Evolutionary conservation across 2,888 invertebrate genomes (phyloP).

Genomic region (Germaria angustata): DNA sequence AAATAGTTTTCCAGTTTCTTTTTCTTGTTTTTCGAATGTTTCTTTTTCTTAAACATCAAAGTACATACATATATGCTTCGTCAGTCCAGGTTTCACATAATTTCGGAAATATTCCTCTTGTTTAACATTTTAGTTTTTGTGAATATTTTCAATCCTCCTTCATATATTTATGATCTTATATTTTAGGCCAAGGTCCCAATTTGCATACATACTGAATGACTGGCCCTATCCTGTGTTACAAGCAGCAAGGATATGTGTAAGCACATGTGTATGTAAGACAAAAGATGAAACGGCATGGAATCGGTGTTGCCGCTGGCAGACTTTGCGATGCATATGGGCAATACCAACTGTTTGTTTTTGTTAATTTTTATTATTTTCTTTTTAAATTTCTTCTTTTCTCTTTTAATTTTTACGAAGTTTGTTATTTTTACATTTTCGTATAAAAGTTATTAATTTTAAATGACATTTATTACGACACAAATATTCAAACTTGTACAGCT

Average conservation of each 20-base stretch:
- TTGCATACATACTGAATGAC: slow-evolving; percentile 44
- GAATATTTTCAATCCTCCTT: slow-evolving; percentile 11
- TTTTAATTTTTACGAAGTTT: slow-evolving; percentile 11
- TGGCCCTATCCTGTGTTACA: not conserved
- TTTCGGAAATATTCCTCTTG: slow-evolving; percentile 49
- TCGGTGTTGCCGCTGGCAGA: slow-evolving; percentile 15
- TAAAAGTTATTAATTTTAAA: slow-evolving; percentile 70
- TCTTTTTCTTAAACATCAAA: slow-evolving; percentile 51
- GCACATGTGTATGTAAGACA: too few relatives aligned
- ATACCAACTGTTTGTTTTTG: too few relatives aligned
- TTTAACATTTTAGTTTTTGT: slow-evolving; percentile 19
- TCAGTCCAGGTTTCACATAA: not conserved
- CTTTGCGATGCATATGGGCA: not conserved
- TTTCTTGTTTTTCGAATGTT: not conserved
- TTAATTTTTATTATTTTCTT: slow-evolving; percentile 51
- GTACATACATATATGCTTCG: slow-evolving; percentile 44
- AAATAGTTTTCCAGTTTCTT: slow-evolving; percentile 19
- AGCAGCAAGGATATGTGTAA: slow-evolving; percentile 39
- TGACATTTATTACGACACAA: slow-evolving; percentile 69
- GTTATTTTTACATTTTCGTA: slow-evolving; percentile 61
- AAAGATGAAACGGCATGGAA: slow-evolving; percentile 8
- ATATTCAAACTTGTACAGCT: not conserved
- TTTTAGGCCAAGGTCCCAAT: slow-evolving; percentile 59
- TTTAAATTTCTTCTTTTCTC: not conserved
- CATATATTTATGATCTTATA: slow-evolving; percentile 21